Percentiles rank a stretch among this genome's conserved stretches.
Evolutionary conservation across 2,888 invertebrate genomes (phyloP).

Genomic region (Dynastes maya): DNA sequence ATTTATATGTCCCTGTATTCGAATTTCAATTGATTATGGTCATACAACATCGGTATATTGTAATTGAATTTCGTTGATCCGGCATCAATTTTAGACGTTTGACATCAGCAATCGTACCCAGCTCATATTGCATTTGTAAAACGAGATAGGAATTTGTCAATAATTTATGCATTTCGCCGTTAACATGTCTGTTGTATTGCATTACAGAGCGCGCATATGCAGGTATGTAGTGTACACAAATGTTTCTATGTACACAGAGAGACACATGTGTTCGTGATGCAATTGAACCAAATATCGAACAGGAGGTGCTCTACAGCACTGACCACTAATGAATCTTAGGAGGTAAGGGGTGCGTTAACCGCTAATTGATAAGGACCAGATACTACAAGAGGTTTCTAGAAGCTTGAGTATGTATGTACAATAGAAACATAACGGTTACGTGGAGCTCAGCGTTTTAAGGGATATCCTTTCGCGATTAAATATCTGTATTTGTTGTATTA

Average conservation of each 20-base stretch:
- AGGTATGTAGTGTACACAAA: background rate
- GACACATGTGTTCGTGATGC: background rate
- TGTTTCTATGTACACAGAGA: background rate
- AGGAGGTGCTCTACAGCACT: slow-evolving; percentile 43
- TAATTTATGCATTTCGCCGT: slow-evolving; percentile 54
- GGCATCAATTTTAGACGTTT: slow-evolving; percentile 19
- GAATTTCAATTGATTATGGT: background rate
- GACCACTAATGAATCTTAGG: slow-evolving; percentile 56
- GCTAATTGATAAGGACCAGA: slow-evolving; percentile 54
- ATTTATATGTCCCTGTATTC: background rate
- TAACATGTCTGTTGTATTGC: slow-evolving; percentile 26
- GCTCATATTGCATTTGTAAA: slow-evolving; percentile 28
- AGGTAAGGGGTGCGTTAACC: slow-evolving; percentile 52
- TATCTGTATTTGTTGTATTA: too few species aligned
- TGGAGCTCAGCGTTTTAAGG: too few species aligned
- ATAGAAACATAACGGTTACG: background rate
- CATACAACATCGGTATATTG: slow-evolving; percentile 2
- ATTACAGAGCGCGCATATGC: background rate
- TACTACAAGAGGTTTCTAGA: slow-evolving; percentile 43
- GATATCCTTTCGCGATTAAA: too few species aligned
- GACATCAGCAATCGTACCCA: slow-evolving; percentile 3
- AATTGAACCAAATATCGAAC: slow-evolving; percentile 26
- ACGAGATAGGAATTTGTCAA: slow-evolving; percentile 35
- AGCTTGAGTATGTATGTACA: background rate
- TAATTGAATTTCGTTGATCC: slow-evolving; percentile 19